These are phyloP conservation scores for Lacanobia oleracea DNA, from an alignment of 2,888 invertebrate genomes.

Conservation along the genomic window DNA sequence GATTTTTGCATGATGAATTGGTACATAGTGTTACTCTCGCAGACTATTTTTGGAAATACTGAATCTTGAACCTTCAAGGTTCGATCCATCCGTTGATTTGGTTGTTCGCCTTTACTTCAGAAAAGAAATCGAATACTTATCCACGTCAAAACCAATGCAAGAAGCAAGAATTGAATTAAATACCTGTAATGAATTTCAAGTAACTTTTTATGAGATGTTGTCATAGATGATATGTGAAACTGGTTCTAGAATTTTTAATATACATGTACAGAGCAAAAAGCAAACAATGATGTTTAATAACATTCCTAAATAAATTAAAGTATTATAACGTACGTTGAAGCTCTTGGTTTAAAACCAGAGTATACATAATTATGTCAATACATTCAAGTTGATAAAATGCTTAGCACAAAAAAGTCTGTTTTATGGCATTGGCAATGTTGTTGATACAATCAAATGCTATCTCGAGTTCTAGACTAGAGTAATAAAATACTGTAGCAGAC, in stretches of 20 bases:
- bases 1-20: background rate
- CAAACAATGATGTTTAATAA: slow-evolving; percentile 21
- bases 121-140: slow-evolving; percentile 13
- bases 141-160: background rate
- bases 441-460: background rate
- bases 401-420: background rate
- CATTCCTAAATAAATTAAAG: slow-evolving; percentile 42
- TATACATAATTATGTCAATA: background rate
- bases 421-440: background rate
- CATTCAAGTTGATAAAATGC: background rate
- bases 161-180: slow-evolving; percentile 16
- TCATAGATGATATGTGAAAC: slow-evolving; percentile 14
- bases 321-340: background rate
- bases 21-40: background rate
- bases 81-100: background rate
- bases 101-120: slow-evolving; percentile 5
- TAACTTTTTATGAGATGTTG: slow-evolving; percentile 14
- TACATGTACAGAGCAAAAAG: slow-evolving; percentile 23
- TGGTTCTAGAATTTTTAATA: background rate
- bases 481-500: slow-evolving; percentile 5
- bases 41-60: background rate
- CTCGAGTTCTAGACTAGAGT: slow-evolving; percentile 9
- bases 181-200: slow-evolving; percentile 25
- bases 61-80: background rate
- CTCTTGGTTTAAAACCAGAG: background rate